Evolutionary conservation across 2,113 vertebrate species (phyloP).

Genomic region (Edolisoma coerulescens): DNA sequence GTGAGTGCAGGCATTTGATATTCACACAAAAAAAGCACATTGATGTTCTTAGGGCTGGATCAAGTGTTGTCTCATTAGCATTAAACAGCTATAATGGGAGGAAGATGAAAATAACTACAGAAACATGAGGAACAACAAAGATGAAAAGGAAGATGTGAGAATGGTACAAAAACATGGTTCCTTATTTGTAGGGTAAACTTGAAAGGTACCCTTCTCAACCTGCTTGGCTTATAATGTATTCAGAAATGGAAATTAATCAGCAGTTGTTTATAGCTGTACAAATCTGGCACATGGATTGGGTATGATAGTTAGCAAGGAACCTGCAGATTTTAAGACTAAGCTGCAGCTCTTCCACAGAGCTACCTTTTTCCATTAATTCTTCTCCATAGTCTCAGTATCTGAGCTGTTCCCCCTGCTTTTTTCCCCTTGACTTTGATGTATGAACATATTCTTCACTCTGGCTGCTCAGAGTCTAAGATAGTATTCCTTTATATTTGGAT

Average conservation of each 20-base stretch:
- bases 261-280: background rate
- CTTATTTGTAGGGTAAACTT: slow-evolving; percentile 6
- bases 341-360: background rate
- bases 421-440: background rate
- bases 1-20: background rate
- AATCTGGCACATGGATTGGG: background rate
- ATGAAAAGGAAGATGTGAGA: slow-evolving; percentile 19
- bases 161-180: background rate
- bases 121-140: slow-evolving; percentile 19
- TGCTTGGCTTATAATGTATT: background rate
- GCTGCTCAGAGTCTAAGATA: background rate
- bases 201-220: background rate
- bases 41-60: background rate
- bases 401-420: background rate
- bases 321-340: background rate
- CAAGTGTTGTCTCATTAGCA: background rate
- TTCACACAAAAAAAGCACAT: background rate
- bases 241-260: slow-evolving; percentile 15
- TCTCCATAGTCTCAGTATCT: background rate
- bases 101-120: slow-evolving; percentile 22
- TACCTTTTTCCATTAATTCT: background rate
- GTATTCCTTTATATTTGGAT: background rate
- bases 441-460: background rate
- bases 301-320: background rate
- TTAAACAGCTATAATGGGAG: background rate